Evolutionary conservation across 2,797 vertebrate genomes (phyloP).

Genomic region (Xiphophorus birchmanni): DNA sequence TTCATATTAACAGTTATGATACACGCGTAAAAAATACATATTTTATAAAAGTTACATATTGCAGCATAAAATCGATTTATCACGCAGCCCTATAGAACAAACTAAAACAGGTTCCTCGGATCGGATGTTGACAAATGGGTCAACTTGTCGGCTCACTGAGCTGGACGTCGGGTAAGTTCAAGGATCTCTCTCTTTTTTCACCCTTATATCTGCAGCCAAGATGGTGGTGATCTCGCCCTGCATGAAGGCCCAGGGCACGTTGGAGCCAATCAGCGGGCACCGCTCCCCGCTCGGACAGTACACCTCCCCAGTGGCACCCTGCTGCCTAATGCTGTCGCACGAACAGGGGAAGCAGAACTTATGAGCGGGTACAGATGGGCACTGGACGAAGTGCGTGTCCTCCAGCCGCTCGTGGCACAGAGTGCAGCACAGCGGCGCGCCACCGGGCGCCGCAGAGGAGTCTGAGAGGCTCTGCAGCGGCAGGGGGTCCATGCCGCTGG

Average conservation of each 20-base stretch:
- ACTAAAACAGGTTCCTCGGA: conserved; percentile 83
- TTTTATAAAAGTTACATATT: too few species aligned
- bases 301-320: conserved; percentile 94
- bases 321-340: conserved; percentile 97
- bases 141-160: conserved; percentile 17
- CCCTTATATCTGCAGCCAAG: conserved; percentile 94
- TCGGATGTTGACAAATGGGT: conserved; percentile 84
- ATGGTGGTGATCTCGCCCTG: conserved; percentile 97
- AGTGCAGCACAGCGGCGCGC: conserved; percentile 91
- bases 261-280: conserved; percentile 95
- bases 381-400: conserved; percentile 98
- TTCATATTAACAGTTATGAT: too few species aligned
- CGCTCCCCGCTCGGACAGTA: conserved; percentile 96
- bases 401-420: conserved; percentile 95
- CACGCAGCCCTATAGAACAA: neutral
- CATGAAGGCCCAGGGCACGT: conserved; percentile 98
- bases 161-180: conserved; percentile 65
- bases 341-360: conserved; percentile 99
- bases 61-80: too few species aligned
- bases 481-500: neutral
- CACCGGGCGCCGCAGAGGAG: conserved; percentile 78
- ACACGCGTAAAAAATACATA: too few species aligned
- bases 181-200: conserved; percentile 97
- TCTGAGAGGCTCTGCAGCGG: conserved; percentile 87
- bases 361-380: conserved; percentile 92